Evolutionary conservation across 2,113 vertebrate genomes (phyloP), one percentile per base, ranked within the genome.

Genomic region (Ochotona curzoniae): DNA sequence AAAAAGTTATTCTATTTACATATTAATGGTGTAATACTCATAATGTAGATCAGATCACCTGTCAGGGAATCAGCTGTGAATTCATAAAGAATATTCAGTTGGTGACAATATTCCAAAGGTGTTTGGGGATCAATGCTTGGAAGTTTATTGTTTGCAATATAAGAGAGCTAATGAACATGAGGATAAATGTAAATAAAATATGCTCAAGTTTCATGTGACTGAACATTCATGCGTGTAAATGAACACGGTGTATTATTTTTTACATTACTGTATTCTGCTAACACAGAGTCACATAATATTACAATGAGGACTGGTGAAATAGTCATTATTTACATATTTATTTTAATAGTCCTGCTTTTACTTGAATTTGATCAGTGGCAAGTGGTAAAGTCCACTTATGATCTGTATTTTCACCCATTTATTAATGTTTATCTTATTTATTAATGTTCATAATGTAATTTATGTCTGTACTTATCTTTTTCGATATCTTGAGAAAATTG

Each of bases 241-340:
- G 71, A 94, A 89, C 57, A 0, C 26, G 70, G 38, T 70, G 78
- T 95, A 70, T 54, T 89, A 61, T 35, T 83, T 97, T 87, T 92
- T 71, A 20, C 1, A 73, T 83, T 83, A 71, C 78, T 89, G 7
- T 78, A 2, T 2, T 81, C 17, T 85, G 80, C 5, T 94, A 15
- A n/a, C 20, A 89, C 87, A 15, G 32, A 83, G 26, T 94, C 61
- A n/a, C 6, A 30, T 83, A 88, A 87, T 2, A 51, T 80, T 81
- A 86, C 92, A 94, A 79, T 83, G 83, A 94, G n/a, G n/a, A 1
- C 32, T 64, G 12, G 7, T 92, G 85, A 87, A 83, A 86, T 93
- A 93, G 38, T 92, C 20, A 64, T 90, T 87, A 71, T 82, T 2
- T 90, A 9, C 20, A 61, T 92, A 88, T 80, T 44, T 20, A 71